Evolutionary conservation across 2,888 invertebrate species (phyloP), one percentile per base, ranked within the genome.

Genomic region (Xiphydria camelus): DNA sequence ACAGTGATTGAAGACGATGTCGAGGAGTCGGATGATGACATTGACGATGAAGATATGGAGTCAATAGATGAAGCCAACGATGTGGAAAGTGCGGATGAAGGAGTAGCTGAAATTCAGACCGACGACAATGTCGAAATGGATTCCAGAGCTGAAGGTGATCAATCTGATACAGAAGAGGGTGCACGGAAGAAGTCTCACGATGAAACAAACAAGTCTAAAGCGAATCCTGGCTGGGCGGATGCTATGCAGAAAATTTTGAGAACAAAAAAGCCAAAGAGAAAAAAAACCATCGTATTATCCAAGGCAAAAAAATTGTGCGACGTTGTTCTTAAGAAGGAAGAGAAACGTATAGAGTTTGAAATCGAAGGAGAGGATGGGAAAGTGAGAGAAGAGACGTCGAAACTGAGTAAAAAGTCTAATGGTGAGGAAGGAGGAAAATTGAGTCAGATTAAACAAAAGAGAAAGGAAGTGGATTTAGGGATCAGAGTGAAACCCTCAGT

Each of bases 181-280:
- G 17, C 22, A 14, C n/a, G n/a, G n/a, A 26, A 26, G 4, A 15
- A 31, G 1, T 25, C 22, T 4, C 35, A 26, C 9, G 45, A 44
- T 21, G 31, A 29, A 3, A 29, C 21, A 7, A 40, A 44, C 17
- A 41, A 32, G 10, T 35, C 17, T 53, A 60, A 32, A 45, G 79
- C 79, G 0, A 89, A 89, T 70, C 77, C 82, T 51, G 88, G 86
- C 2, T 92, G 91, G 91, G 91, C 89, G 2, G 86, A 91, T 76
- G 90, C 88, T 0, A 84, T 93, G 67, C 80, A 85, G 4, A 91
- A 91, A 75, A 88, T 93, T 54, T 78, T 93, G 17, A 83, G 82
- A 47, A 82, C 86, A 1, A 86, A 82, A 19, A 88, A 89, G 68
- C 87, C 89, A 0, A 87, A 87, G 72, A 80, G 82, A 29, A 88